Conservation (phyloP, 2,113 vertebrate species). For the Xenotilapia longispinis region DNA sequence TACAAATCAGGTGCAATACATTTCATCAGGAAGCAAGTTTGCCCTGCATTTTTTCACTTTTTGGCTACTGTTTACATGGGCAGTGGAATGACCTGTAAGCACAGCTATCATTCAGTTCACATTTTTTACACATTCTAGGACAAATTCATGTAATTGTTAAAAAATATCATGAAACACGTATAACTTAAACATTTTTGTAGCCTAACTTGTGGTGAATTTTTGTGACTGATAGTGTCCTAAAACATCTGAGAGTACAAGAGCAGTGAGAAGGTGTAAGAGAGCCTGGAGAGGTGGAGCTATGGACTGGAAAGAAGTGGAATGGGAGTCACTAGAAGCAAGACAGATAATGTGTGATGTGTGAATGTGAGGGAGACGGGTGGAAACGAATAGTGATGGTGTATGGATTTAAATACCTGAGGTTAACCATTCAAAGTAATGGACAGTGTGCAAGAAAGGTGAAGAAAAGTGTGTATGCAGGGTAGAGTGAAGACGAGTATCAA, state of each 20-base stretch:
- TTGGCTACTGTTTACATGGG: background rate
- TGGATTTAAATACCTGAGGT: background rate
- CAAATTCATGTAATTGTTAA: background rate
- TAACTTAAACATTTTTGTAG: background rate
- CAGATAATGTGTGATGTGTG: background rate
- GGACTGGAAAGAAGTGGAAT: background rate
- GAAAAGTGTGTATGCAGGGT: background rate
- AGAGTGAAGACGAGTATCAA: background rate
- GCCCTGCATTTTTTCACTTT: background rate
- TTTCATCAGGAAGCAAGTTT: background rate
- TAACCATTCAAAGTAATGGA: background rate
- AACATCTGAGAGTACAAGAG: background rate
- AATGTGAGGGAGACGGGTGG: background rate
- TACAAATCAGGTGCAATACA: background rate
- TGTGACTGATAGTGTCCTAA: background rate
- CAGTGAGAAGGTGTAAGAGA: background rate
- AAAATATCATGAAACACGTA: background rate
- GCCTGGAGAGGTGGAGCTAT: background rate
- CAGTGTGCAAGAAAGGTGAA: background rate
- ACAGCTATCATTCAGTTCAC: background rate
- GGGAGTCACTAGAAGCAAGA: rapidly evolving
- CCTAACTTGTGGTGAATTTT: background rate
- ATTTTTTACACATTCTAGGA: background rate
- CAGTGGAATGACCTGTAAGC: background rate
- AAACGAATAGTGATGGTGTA: background rate